Evolutionary conservation across 2,888 invertebrate species (phyloP), one percentile per base, ranked within the genome.

Genomic region (Argyresthia albistria): DNA sequence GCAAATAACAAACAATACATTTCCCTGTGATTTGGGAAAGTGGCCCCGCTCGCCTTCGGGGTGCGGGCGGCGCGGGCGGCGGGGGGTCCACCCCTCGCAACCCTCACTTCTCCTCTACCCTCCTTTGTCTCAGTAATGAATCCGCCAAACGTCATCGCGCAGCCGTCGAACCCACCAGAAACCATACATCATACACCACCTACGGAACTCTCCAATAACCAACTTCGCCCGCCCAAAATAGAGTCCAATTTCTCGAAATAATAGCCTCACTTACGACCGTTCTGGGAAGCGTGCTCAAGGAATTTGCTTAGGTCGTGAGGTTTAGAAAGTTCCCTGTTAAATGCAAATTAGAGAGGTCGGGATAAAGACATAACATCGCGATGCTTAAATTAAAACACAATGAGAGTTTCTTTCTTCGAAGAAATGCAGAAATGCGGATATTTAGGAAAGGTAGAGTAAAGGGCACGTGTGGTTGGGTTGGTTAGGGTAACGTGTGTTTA

Each of bases 101-200:
- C 61, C 61, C 53, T 46, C 25, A 56, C 42, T 50, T 51, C 53
- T 51, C 63, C 63, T 57, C 64, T 58, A 56, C 59, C 66, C 69
- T 65, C 63, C 71, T 84, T 83, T 86, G 84, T 84, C 80, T 84
- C 80, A 73, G 82, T 81, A 83, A 87, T 86, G 83, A 86, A 86
- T 82, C 86, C 82, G 73, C 75, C 81, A 83, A 82, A 76, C 78
- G 73, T 76, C 80, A 80, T 69, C 70, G 83, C 81, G 80, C 80
- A 80, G 73, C 65, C 79, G 75, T 80, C 69, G 66, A 59, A 61
- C 63, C 59, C 56, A 55, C 61, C 70, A 70, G 61, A 71, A 66
- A 67, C 68, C 75, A 73, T 67, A 73, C 70, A 76, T 78, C 82
- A 76, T 73, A 78, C 63, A 63, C 66, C 69, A 60, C 69, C 66